Evolutionary conservation across 2,888 invertebrate species (phyloP), one percentile per base, ranked within the genome.

Genomic region (Ellobium chinense): DNA sequence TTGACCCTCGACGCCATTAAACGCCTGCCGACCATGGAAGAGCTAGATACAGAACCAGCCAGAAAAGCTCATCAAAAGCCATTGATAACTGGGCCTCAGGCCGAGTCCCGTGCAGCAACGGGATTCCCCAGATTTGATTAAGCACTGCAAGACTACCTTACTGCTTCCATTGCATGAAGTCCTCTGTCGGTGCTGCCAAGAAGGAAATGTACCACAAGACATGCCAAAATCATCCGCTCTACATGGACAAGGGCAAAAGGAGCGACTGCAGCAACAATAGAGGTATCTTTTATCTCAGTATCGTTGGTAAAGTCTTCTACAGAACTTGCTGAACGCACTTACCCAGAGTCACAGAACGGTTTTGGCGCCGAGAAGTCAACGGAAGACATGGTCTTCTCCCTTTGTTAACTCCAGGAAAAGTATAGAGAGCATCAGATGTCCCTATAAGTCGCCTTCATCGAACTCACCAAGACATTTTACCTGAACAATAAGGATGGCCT

Each of bases 321-420:
- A 63, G 66, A 1, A 9, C 78, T 84, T 24, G 82, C 80, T 21
- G 77, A 75, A 7, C 63, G 73, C 2, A 60, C 85, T 27, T 85
- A 83, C 46, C 81, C 85, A 36, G 83, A 84, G 29, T 84, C 85
- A 0, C 83, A 86, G 74, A 85, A 85, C 39, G 81, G 82, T 68
- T 84, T 84, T 75, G 34, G 80, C 18, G 68, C 66, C 9, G 58
- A n/a, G 2, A 7, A 60, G 3, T 80, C 68, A 27, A 80, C 80
- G 7, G 36, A 70, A 24, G 84, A 84, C 80, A 84, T 85, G 82
- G 72, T 74, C 12, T 83, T 80, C 70, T 80, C 74, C 9, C 68
- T 80, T 0, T 29, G 74, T 9, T 74, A 75, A 34, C 29, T 75
- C 9, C 68, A 80, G 39, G 68, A 80, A 46, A 80, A 80, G 24